Percentiles rank a stretch among this genome's conserved stretches.
Evolutionary conservation across 2,797 vertebrate genomes (phyloP).

Genomic region (Taeniopygia guttata): DNA sequence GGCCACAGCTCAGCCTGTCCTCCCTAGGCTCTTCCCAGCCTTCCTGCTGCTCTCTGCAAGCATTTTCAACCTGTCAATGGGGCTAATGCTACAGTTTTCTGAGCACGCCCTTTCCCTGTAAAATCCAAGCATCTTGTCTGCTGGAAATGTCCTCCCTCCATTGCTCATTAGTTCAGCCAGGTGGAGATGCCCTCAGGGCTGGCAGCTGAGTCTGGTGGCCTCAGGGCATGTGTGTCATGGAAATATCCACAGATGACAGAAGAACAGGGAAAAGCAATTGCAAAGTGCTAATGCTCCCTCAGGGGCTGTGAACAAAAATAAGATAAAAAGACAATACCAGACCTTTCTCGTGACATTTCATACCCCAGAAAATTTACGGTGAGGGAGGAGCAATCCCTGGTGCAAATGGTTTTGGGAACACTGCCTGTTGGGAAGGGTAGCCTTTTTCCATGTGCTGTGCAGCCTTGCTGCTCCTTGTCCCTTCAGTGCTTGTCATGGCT

Average conservation of each 20-base stretch:
- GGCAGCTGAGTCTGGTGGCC: conserved; percentile 6
- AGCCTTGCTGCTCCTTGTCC: neutral
- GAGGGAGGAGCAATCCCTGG: neutral
- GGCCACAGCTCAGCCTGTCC: neutral
- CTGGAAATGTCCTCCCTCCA: neutral
- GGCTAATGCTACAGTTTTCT: neutral
- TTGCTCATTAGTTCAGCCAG: neutral
- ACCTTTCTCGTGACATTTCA: neutral
- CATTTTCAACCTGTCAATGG: neutral
- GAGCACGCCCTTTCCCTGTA: neutral
- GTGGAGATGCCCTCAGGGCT: neutral
- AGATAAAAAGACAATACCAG: neutral
- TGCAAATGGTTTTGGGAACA: neutral
- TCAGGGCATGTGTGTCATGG: neutral
- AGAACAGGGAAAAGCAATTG: neutral
- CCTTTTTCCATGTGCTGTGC: neutral
- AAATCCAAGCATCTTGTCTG: neutral
- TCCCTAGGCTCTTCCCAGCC: neutral
- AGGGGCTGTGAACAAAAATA: neutral
- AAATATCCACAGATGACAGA: neutral
- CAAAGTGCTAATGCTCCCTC: neutral
- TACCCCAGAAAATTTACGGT: neutral
- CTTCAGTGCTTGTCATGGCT: neutral
- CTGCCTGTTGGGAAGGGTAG: rapidly evolving
- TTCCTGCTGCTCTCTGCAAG: neutral